Conservation (phyloP, 1,140 invertebrate species). For the Lutraria rhynchaena region DNA sequence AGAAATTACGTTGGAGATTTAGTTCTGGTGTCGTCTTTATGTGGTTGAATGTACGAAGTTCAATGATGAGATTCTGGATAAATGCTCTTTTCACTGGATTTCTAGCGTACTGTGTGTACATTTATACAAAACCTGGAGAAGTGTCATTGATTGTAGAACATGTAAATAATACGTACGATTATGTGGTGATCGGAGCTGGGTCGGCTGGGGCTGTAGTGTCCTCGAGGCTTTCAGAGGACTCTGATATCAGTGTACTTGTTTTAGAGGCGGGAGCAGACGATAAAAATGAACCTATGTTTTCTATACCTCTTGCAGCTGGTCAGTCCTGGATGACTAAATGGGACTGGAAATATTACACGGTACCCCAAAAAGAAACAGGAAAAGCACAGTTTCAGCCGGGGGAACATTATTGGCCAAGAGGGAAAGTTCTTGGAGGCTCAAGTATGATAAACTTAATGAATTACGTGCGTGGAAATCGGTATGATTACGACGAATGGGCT, state of each 20-base stretch:
- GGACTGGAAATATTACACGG: slow-evolving; percentile 96
- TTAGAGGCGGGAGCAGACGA: slow-evolving; percentile 96
- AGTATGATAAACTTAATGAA: slow-evolving; percentile 77
- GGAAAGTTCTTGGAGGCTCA: slow-evolving; percentile 60
- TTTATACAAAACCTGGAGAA: not conserved
- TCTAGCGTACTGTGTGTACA: not conserved
- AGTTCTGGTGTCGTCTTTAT: too few relatives aligned
- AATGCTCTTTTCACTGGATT: slow-evolving; percentile 1
- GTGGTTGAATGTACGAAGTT: too few relatives aligned
- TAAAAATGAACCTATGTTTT: slow-evolving; percentile 90
- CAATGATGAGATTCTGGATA: not conserved
- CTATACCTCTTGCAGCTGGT: slow-evolving; percentile 60
- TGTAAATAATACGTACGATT: slow-evolving; percentile 22
- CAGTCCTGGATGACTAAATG: slow-evolving; percentile 77
- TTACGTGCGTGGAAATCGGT: slow-evolving; percentile 94
- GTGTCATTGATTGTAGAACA: not conserved
- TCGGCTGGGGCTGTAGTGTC: slow-evolving; percentile 96
- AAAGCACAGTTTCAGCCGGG: slow-evolving; percentile 88
- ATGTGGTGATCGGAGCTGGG: slow-evolving; percentile 90
- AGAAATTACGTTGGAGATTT: too few relatives aligned
- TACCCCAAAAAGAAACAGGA: slow-evolving; percentile 88
- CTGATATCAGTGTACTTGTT: slow-evolving; percentile 89
- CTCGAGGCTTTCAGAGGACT: slow-evolving; percentile 91
- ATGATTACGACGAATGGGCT: slow-evolving; percentile 93
- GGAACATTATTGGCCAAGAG: slow-evolving; percentile 81